Evolutionary conservation across 2,888 invertebrate species (phyloP).

Genomic region (Chymomyza procnemis): DNA sequence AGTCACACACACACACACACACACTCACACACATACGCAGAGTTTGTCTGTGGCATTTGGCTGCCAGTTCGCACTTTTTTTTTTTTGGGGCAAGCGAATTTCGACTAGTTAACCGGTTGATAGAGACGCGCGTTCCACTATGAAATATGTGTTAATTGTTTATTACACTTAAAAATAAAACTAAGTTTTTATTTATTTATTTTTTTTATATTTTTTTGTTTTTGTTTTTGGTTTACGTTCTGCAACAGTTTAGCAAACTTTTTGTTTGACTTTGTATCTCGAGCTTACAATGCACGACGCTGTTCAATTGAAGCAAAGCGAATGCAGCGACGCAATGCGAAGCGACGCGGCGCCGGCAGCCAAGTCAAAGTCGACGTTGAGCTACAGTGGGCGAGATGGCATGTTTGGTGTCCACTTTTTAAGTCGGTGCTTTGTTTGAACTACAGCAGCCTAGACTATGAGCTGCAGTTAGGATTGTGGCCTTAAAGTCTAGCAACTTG

Average conservation of each 20-base stretch:
- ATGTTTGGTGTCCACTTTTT: background rate
- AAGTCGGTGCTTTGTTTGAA: too few relatives aligned
- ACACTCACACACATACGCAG: background rate
- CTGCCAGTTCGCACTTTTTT: background rate
- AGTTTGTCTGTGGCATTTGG: background rate
- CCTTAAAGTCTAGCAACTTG: too few relatives aligned
- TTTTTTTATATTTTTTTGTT: background rate
- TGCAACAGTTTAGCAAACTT: background rate
- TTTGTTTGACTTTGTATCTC: background rate
- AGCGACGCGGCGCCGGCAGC: background rate
- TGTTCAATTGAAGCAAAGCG: background rate
- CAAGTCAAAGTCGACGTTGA: background rate
- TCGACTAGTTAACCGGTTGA: conserved; percentile 45
- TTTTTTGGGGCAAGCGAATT: background rate
- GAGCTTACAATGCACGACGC: background rate
- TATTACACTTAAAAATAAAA: conserved; percentile 6
- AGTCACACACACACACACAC: conserved; percentile 7
- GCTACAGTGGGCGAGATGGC: background rate
- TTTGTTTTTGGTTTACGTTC: too few relatives aligned
- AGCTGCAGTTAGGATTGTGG: too few relatives aligned
- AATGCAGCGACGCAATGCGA: too few relatives aligned
- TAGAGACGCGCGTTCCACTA: conserved; percentile 31
- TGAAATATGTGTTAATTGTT: conserved; percentile 57
- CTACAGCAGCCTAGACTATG: too few relatives aligned
- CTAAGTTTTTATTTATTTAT: background rate